Conservation (phyloP, 2,797 vertebrate species). For the Spinus olivaceus region DNA sequence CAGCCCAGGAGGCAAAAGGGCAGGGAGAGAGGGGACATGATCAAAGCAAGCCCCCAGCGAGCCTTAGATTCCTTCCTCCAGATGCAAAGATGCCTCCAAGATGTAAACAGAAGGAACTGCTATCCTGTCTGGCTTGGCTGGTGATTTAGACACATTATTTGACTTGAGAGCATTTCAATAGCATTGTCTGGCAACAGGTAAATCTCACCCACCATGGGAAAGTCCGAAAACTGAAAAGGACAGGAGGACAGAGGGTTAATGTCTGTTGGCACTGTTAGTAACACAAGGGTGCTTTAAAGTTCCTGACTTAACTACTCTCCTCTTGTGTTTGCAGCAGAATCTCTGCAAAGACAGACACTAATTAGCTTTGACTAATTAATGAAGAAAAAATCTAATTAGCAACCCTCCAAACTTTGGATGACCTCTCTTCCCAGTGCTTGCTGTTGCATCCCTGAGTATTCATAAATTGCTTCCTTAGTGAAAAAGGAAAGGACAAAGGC, state of each 20-base stretch:
- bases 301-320: background rate
- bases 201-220: background rate
- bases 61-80: background rate
- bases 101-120: background rate
- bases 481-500: background rate
- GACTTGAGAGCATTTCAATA: background rate
- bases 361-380: constrained; percentile 62
- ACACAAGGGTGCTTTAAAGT: background rate
- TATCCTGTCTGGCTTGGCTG: background rate
- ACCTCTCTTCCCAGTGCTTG: background rate
- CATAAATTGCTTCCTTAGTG: background rate
- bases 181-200: constrained; percentile 9
- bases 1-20: background rate
- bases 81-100: background rate
- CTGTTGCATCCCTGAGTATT: background rate
- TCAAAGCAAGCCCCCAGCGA: background rate
- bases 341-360: constrained; percentile 4
- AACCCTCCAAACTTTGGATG: constrained; percentile 42
- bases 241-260: background rate
- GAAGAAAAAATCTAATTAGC: constrained; percentile 51
- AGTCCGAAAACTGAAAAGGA: background rate
- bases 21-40: background rate
- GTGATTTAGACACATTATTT: background rate
- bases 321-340: background rate
- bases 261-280: background rate